phyloP scores from a whole-genome alignment of 2,888 invertebrate species.

The Drosophila borealis region DNA sequence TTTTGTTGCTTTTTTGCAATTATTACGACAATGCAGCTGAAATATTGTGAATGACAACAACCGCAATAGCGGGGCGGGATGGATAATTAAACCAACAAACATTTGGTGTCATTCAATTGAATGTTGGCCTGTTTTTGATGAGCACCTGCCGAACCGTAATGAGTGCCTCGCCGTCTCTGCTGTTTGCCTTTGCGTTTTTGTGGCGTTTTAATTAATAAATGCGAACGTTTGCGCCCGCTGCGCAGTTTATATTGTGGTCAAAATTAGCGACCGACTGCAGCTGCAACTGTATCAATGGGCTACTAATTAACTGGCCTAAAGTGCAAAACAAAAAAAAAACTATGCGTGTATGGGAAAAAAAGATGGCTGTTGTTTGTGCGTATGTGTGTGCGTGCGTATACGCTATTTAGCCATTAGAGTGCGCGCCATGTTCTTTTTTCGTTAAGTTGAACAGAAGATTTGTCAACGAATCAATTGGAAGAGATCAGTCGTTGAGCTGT shows the following conservation, averaged over 20 bases:
- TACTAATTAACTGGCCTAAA: conserved; percentile 67
- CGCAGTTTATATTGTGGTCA: conserved; percentile 38
- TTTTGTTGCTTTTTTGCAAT: conserved; percentile 55
- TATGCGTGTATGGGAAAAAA: background rate
- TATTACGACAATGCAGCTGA: conserved; percentile 35
- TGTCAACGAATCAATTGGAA: background rate
- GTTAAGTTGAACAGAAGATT: background rate
- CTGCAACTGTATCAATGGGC: conserved; percentile 69
- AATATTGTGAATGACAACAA: conserved; percentile 52
- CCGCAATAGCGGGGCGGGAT: conserved; percentile 28
- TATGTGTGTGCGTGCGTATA: background rate
- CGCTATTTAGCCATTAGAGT: too few relatives aligned
- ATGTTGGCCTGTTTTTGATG: conserved; percentile 46
- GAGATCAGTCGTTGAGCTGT: background rate
- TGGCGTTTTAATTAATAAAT: conserved; percentile 76
- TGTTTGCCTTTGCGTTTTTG: conserved; percentile 52
- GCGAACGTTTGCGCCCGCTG: background rate
- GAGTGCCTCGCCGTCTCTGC: conserved; percentile 28
- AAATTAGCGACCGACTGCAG: conserved; percentile 40
- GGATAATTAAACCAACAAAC: conserved; percentile 74
- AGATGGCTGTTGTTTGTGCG: background rate
- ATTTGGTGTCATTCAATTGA: conserved; percentile 43
- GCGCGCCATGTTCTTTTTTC: background rate
- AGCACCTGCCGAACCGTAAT: conserved; percentile 39
- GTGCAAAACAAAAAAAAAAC: conserved; percentile 25